Conservation (phyloP, 35 echinoderm and acorn worm genomes). For the Lytechinus variegatus region DNA sequence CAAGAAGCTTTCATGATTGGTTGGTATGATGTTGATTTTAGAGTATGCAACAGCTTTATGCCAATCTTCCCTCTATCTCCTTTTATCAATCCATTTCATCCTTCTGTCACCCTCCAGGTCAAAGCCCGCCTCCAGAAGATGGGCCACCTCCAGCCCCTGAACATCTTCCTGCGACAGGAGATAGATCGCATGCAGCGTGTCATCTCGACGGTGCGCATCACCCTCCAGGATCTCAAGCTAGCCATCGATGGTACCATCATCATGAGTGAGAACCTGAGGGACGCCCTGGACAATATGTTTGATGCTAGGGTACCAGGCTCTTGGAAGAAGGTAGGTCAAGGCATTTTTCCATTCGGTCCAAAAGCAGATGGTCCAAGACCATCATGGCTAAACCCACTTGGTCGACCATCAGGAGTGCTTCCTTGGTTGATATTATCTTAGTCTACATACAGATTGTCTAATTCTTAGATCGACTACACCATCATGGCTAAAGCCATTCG, state of each 20-base stretch:
- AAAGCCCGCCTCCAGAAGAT: constrained; percentile 96
- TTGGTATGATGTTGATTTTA: no score
- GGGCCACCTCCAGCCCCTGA: constrained; percentile 82
- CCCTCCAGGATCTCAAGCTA: constrained; percentile 91
- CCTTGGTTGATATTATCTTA: no score
- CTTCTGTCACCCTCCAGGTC: constrained; percentile 54
- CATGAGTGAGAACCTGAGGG: constrained; percentile 98
- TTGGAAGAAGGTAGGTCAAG: constrained; percentile 79
- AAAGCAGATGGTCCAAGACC: no score
- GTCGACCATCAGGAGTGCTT: no score
- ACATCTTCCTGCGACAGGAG: constrained; percentile 99
- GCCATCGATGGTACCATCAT: constrained; percentile 99
- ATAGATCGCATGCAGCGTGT: constrained; percentile 98
- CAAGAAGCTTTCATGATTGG: no score
- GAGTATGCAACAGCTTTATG: background rate
- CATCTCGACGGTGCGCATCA: constrained; percentile 75
- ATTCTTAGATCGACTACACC: no score
- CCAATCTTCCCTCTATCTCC: background rate
- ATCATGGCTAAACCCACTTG: no score
- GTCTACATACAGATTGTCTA: no score
- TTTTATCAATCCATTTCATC: background rate
- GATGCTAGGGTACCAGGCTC: constrained; percentile 93
- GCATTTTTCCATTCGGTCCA: no score
- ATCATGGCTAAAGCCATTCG: no score
- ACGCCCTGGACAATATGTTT: constrained; percentile 97